phyloP scores from a whole-genome alignment of 2,888 invertebrate species.

The Celastrina argiolus region DNA sequence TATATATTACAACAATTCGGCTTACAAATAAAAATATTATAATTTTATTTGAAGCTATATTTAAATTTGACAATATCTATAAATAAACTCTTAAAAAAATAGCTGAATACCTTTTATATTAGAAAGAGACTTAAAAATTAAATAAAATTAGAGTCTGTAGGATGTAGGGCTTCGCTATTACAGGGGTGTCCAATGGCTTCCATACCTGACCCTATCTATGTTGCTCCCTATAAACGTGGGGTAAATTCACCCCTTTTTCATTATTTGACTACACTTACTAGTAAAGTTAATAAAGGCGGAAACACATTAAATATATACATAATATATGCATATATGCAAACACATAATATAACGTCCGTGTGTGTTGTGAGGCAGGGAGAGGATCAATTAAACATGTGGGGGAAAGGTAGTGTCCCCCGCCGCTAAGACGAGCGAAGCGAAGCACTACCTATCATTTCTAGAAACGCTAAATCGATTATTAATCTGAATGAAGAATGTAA shows the following conservation, averaged over 20 bases:
- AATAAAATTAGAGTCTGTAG: conserved; percentile 14
- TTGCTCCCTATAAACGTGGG: not conserved
- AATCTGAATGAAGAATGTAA: no score
- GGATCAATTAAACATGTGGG: not conserved
- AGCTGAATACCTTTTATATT: not conserved
- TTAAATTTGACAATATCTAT: not conserved
- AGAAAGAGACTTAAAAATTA: conserved; percentile 1
- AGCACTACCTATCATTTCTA: no score
- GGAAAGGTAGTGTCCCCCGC: no score
- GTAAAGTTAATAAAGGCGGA: not conserved
- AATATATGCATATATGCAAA: not conserved
- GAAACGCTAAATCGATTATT: no score
- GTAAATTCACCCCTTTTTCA: not conserved
- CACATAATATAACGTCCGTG: not conserved
- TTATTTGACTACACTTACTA: not conserved
- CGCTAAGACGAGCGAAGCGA: no score
- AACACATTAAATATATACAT: not conserved
- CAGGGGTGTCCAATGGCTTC: conserved; percentile 33
- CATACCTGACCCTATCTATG: conserved; percentile 33
- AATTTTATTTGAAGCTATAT: not conserved
- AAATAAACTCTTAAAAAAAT: not conserved
- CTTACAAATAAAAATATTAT: not conserved
- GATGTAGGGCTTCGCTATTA: conserved; percentile 28
- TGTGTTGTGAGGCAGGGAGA: not conserved
- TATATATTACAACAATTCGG: not conserved